Evolutionary conservation across 1,140 invertebrate species (phyloP).

Genomic region (Drosophila busckii): DNA sequence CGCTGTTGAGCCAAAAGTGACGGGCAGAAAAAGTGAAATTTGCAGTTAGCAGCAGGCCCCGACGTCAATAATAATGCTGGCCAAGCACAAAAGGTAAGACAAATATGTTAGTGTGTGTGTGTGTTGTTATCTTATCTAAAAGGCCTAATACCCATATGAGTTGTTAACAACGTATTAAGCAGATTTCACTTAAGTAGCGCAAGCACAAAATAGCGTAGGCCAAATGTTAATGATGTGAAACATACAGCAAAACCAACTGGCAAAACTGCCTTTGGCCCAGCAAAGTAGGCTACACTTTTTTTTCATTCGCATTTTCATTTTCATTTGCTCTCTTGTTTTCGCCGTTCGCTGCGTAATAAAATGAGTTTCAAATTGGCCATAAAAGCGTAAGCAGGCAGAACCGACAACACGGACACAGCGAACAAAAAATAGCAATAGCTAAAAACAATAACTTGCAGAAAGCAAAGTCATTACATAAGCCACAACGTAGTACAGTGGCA

Average conservation of each 20-base stretch:
- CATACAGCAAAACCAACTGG: conserved; percentile 1
- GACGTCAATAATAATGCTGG: conserved; percentile 2
- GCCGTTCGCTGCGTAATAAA: conserved; percentile 38
- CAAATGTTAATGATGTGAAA: conserved; percentile 51
- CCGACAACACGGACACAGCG: conserved; percentile 1
- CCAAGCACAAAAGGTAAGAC: conserved; percentile 1
- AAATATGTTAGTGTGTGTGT: neutral
- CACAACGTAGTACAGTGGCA: no score
- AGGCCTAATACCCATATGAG: conserved; percentile 45
- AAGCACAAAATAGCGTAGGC: conserved; percentile 27
- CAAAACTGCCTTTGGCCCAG: conserved; percentile 35
- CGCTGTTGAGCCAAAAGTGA: conserved; percentile 22
- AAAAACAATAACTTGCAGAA: conserved; percentile 16
- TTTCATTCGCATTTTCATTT: conserved; percentile 11
- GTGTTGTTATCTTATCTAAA: neutral
- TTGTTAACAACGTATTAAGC: conserved; percentile 69
- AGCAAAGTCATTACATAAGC: conserved; percentile 19
- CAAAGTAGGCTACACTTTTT: conserved; percentile 49
- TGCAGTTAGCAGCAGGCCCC: neutral
- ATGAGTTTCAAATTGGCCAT: conserved; percentile 66
- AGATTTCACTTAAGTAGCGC: conserved; percentile 62
- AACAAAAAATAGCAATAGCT: conserved; percentile 2
- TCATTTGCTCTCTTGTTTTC: neutral
- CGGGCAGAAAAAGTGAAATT: conserved; percentile 20
- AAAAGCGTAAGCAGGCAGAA: conserved; percentile 39